Evolutionary conservation across 2,113 vertebrate genomes (phyloP).

Genomic region (Myxocyprinus asiaticus): DNA sequence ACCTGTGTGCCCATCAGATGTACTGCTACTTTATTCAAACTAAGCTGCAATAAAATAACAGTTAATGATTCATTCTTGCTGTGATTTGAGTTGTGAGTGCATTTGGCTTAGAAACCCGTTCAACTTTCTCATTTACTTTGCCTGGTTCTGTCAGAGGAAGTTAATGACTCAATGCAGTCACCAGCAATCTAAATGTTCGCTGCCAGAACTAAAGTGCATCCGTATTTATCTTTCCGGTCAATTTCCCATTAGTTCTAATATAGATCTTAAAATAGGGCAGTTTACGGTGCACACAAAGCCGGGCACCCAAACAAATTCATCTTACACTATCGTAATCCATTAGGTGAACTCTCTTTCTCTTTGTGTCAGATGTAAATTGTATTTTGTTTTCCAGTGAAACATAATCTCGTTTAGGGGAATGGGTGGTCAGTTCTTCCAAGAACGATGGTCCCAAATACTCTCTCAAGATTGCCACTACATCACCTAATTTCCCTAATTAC

Average conservation of each 20-base stretch:
- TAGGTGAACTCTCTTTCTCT: constrained; percentile 45
- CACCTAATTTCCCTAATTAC: constrained; percentile 46
- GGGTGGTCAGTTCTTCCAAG: constrained; percentile 25
- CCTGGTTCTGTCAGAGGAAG: constrained; percentile 56
- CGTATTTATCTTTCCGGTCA: constrained; percentile 54
- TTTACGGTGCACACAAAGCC: not conserved
- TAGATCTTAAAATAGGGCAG: constrained; percentile 35
- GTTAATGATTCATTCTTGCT: constrained; percentile 70
- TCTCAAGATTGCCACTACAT: constrained; percentile 7
- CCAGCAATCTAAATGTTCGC: constrained; percentile 49
- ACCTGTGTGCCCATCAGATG: too few relatives aligned
- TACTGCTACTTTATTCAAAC: too few relatives aligned
- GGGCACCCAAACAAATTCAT: constrained; percentile 54
- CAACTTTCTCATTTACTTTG: constrained; percentile 69
- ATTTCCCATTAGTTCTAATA: constrained; percentile 56
- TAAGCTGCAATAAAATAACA: constrained; percentile 44
- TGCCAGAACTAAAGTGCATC: constrained; percentile 57
- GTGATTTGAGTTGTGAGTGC: not conserved
- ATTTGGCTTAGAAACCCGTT: constrained; percentile 61
- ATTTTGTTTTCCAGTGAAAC: constrained; percentile 34
- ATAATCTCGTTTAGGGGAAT: constrained; percentile 34
- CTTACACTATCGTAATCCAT: constrained; percentile 53
- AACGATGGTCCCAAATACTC: not conserved
- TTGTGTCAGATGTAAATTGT: constrained; percentile 35
- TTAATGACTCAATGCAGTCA: constrained; percentile 67